phyloP scores from a whole-genome alignment of 2,113 vertebrate species.

The Melanerpes formicivorus region DNA sequence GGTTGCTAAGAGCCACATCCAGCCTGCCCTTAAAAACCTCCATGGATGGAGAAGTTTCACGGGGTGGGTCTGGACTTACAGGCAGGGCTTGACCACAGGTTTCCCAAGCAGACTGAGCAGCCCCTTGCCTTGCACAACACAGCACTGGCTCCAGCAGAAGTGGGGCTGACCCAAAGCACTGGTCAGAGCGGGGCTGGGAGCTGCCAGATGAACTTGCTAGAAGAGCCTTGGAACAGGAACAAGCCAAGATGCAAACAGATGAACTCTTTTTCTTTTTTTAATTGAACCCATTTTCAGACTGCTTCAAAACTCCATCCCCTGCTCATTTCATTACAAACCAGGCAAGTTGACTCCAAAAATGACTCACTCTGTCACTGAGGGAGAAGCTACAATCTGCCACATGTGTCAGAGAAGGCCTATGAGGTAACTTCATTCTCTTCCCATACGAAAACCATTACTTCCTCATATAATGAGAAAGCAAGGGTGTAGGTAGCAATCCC shows the following conservation, averaged over 20 bases:
- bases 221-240: neutral
- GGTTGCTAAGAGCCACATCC: too few species aligned
- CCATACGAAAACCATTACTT: constrained; percentile 45
- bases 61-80: neutral
- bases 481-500: constrained; percentile 39
- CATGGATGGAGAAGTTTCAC: neutral
- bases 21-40: too few species aligned
- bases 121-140: neutral
- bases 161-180: neutral
- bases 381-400: constrained; percentile 39
- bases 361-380: constrained; percentile 35
- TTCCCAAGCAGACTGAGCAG: neutral
- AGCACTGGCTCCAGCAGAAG: neutral
- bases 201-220: constrained; percentile 22
- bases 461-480: constrained; percentile 13
- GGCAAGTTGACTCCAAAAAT: constrained; percentile 36
- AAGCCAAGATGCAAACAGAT: constrained; percentile 40
- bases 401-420: constrained; percentile 36
- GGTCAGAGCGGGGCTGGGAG: neutral
- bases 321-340: constrained; percentile 4
- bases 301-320: neutral
- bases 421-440: constrained; percentile 39
- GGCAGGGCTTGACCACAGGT: neutral
- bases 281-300: neutral
- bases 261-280: neutral